Conservation (phyloP, 2,888 invertebrate genomes). For the Notocelia uddmanniana region DNA sequence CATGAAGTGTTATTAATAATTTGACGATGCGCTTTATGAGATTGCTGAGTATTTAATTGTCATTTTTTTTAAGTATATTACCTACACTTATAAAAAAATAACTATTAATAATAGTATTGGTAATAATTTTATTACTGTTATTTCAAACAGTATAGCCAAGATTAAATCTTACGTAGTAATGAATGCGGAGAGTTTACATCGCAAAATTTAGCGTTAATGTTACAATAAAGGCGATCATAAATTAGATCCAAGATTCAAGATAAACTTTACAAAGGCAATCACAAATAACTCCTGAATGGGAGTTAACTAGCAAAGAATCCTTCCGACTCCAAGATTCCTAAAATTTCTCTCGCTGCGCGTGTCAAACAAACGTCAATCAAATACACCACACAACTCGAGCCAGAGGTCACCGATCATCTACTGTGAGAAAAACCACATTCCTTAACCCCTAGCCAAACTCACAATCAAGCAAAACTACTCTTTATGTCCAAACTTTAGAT, state of each 20-base stretch:
- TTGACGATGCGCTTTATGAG: no score
- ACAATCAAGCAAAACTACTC: conserved; percentile 51
- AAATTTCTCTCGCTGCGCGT: conserved; percentile 72
- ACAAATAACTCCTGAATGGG: conserved; percentile 51
- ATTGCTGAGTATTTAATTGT: no score
- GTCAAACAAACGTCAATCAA: conserved; percentile 83
- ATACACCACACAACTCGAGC: conserved; percentile 73
- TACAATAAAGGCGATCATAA: neutral
- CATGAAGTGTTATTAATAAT: neutral
- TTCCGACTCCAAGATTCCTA: conserved; percentile 66
- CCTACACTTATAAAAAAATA: no score
- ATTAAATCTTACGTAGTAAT: neutral
- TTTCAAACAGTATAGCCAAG: neutral
- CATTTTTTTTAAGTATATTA: no score
- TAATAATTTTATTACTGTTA: no score
- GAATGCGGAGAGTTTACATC: neutral
- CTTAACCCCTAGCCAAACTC: conserved; percentile 47
- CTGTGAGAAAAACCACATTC: conserved; percentile 57
- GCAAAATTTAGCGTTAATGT: neutral
- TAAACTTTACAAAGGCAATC: conserved; percentile 49
- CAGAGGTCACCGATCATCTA: conserved; percentile 79
- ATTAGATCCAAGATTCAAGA: conserved; percentile 4
- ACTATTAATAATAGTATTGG: no score
- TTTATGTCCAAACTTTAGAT: conserved; percentile 53
- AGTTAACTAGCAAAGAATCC: conserved; percentile 53